Evolutionary conservation across 2,888 invertebrate species (phyloP), one percentile per base, ranked within the genome.

Genomic region (Lepidochitona cinerea): DNA sequence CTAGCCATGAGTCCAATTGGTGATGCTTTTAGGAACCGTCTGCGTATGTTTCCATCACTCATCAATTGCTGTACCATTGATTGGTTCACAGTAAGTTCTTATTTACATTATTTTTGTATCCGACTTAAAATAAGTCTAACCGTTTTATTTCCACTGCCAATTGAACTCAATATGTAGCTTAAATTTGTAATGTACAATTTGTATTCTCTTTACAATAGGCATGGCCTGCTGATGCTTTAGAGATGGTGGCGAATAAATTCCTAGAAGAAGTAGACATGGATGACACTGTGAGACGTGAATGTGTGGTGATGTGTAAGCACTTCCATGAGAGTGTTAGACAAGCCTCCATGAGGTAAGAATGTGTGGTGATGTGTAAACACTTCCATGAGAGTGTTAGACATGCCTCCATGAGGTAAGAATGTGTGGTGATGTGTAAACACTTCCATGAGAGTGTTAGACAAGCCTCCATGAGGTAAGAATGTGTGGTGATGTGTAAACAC

Each of bases 51-150:
- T 80, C 91, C 91, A 0, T 90, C 91, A 1, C 88, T 91, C 69
- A 91, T 91, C 80, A 91, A 91, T 84, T 91, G 91, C 80, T 91
- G 91, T 78, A 91, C 91, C 72, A 91, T 91, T 71, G 91, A 91
- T 81, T 91, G 91, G 91, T 91, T 91, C 84, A 89, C 90, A 88
- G 92, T 92, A 81, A 78, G 81, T n/a, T n/a, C n/a, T n/a, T n/a
- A n/a, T n/a, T n/a, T n/a, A n/a, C n/a, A n/a, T n/a, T n/a, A n/a
- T n/a, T n/a, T n/a, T n/a, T n/a, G n/a, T n/a, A n/a, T n/a, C n/a
- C n/a, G n/a, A n/a, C n/a, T n/a, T n/a, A n/a, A n/a, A n/a, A n/a
- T n/a, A n/a, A n/a, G n/a, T n/a, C n/a, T n/a, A n/a, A n/a, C n/a
- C n/a, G n/a, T n/a, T n/a, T n/a, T n/a, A n/a, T n/a, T n/a, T n/a